Conservation (phyloP, 1,140 invertebrate genomes). For the Rhyacophila brunnea region DNA sequence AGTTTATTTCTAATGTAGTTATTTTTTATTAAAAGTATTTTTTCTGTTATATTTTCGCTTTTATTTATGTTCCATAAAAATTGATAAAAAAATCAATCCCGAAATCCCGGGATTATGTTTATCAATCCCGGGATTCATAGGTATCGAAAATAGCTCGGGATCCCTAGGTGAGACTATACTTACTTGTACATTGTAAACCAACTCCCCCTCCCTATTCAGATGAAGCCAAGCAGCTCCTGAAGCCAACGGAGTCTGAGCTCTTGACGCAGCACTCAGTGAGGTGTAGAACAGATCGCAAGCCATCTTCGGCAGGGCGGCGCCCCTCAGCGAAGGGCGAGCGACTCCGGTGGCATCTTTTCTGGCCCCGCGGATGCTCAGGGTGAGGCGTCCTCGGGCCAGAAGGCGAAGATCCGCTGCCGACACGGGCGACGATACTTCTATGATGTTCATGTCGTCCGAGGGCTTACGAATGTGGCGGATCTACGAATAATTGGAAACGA, state of each 20-base stretch:
- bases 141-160: too few relatives aligned
- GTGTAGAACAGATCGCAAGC: slow-evolving; percentile 81
- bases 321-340: slow-evolving; percentile 64
- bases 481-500: slow-evolving; percentile 16
- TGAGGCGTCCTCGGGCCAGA: slow-evolving; percentile 67
- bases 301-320: slow-evolving; percentile 66
- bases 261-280: slow-evolving; percentile 53
- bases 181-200: slow-evolving; percentile 71
- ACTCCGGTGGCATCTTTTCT: slow-evolving; percentile 42
- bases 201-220: slow-evolving; percentile 69
- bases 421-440: slow-evolving; percentile 72
- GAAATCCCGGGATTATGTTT: too few relatives aligned
- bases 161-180: too few relatives aligned
- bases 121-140: too few relatives aligned
- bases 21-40: too few relatives aligned
- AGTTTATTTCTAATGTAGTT: too few relatives aligned
- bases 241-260: slow-evolving; percentile 38
- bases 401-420: slow-evolving; percentile 68
- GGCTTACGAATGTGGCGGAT: slow-evolving; percentile 62
- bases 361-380: slow-evolving; percentile 48
- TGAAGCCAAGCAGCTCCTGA: slow-evolving; percentile 78
- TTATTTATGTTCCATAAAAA: too few relatives aligned
- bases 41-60: too few relatives aligned
- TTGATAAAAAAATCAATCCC: too few relatives aligned
- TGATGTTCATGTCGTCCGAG: slow-evolving; percentile 68